These are phyloP conservation scores for Tetragnatha montana DNA, from an alignment of 2,888 invertebrate genomes.

Conservation along the genomic window DNA sequence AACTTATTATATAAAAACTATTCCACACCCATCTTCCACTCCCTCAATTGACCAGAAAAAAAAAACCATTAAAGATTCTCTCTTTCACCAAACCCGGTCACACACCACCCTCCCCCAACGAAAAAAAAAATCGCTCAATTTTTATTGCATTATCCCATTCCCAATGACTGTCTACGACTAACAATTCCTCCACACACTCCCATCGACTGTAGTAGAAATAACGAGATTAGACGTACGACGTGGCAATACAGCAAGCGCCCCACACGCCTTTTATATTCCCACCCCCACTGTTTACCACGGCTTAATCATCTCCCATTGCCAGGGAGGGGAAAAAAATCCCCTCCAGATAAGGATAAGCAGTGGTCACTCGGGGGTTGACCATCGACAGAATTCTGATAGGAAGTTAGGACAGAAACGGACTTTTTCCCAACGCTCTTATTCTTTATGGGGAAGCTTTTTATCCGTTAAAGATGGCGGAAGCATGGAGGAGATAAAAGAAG, in stretches of 20 bases:
- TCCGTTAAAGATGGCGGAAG: constrained; percentile 35
- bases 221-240: not conserved
- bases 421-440: not conserved
- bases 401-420: constrained; percentile 34
- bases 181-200: not conserved
- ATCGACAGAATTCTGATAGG: constrained; percentile 24
- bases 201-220: not conserved
- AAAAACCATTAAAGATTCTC: not conserved
- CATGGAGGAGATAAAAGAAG: constrained; percentile 24
- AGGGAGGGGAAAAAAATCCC: not conserved
- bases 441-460: constrained; percentile 18
- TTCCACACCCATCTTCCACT: no score
- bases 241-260: not conserved
- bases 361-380: constrained; percentile 57
- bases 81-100: not conserved
- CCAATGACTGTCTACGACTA: not conserved
- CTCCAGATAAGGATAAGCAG: constrained; percentile 34
- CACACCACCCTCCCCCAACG: no score
- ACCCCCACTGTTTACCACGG: not conserved
- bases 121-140: not conserved
- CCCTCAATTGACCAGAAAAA: no score
- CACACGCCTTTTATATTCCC: not conserved
- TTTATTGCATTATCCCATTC: not conserved
- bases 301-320: constrained; percentile 12
- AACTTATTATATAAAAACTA: no score